Percentiles rank a stretch among this genome's conserved stretches.
Conservation (phyloP, 2,797 vertebrate genomes). For the Synanceia verrucosa region DNA sequence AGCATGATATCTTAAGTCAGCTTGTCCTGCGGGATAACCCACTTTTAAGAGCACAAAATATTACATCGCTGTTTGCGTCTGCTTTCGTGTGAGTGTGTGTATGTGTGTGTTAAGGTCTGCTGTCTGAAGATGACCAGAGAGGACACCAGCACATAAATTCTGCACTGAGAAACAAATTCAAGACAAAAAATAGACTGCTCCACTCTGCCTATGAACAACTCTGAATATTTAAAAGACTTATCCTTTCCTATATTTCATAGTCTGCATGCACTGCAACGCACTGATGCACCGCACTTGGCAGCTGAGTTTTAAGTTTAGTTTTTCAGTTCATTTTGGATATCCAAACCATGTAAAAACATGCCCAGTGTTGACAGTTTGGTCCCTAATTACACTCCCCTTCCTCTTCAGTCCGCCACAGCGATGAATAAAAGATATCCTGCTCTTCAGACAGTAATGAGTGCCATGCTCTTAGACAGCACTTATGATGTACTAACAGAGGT, state of each 20-base stretch:
- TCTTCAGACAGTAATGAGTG: conserved; percentile 46
- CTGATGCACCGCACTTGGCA: neutral
- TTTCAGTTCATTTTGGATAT: conserved; percentile 28
- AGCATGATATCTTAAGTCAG: conserved; percentile 58
- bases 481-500: conserved; percentile 58
- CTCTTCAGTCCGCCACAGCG: conserved; percentile 16
- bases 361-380: conserved; percentile 44
- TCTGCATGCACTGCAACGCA: neutral
- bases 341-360: conserved; percentile 37
- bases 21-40: conserved; percentile 56
- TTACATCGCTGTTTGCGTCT: conserved; percentile 39
- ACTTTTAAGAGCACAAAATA: conserved; percentile 32
- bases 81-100: conserved; percentile 11
- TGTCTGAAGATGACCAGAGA: conserved; percentile 35
- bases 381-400: conserved; percentile 48
- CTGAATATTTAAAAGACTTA: conserved; percentile 16
- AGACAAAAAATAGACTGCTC: neutral
- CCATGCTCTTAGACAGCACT: conserved; percentile 60
- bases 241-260: neutral
- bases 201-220: conserved; percentile 6
- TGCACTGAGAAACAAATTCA: conserved; percentile 3
- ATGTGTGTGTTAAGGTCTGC: neutral
- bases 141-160: conserved; percentile 22
- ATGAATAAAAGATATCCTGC: conserved; percentile 60
- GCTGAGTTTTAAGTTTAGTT: conserved; percentile 13